Evolutionary conservation across 2,888 invertebrate species (phyloP).

Genomic region (Mythimna albipuncta): DNA sequence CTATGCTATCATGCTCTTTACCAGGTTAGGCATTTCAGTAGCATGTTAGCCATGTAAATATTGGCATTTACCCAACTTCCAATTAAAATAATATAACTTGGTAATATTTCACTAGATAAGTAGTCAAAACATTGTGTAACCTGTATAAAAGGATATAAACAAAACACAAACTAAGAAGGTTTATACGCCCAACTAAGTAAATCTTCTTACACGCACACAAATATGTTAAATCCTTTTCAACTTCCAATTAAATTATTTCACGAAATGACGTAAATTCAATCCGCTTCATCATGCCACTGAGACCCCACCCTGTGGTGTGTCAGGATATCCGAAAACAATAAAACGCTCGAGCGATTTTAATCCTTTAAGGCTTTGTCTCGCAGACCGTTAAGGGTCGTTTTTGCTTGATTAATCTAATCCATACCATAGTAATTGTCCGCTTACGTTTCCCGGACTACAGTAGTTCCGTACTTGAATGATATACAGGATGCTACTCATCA

Average conservation of each 20-base stretch:
- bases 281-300: constrained; percentile 37
- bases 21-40: too few species aligned
- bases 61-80: not conserved
- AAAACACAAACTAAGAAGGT: constrained; percentile 22
- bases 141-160: not conserved
- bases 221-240: constrained; percentile 34
- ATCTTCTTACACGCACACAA: constrained; percentile 23
- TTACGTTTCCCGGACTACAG: constrained; percentile 58
- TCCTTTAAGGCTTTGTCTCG: constrained; percentile 79
- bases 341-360: constrained; percentile 81
- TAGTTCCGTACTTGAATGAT: constrained; percentile 54
- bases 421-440: constrained; percentile 78
- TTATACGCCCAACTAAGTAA: constrained; percentile 31
- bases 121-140: not conserved
- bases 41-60: not conserved
- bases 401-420: constrained; percentile 84
- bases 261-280: constrained; percentile 34
- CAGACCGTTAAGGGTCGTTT: constrained; percentile 79
- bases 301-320: constrained; percentile 61
- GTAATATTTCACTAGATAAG: too few species aligned
- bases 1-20: too few species aligned
- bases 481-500: constrained; percentile 45
- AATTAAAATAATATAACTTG: not conserved
- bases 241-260: constrained; percentile 51
- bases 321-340: constrained; percentile 82